phyloP scores from a whole-genome alignment of 2,888 invertebrate genomes.

The Calliphora vomitoria region DNA sequence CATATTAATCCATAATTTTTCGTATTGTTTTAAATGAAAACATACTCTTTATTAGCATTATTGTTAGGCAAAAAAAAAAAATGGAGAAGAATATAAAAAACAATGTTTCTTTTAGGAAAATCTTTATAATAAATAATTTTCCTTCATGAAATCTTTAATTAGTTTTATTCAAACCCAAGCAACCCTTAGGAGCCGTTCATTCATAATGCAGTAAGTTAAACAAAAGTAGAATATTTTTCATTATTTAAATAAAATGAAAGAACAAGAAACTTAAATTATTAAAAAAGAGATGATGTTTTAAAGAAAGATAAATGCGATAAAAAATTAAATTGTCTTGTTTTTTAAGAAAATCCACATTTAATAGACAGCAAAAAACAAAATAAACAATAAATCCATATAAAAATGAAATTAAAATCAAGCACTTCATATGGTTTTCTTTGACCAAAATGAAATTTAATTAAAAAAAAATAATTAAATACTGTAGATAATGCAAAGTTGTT shows the following conservation, averaged over 20 bases:
- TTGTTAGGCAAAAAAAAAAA: not conserved
- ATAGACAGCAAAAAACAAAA: not conserved
- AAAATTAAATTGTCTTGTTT: not conserved
- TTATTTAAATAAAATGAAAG: slow-evolving; percentile 8
- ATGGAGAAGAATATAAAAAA: not conserved
- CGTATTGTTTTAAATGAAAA: slow-evolving; percentile 12
- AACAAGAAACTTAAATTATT: not conserved
- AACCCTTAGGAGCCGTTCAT: slow-evolving; percentile 14
- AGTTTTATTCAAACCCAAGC: slow-evolving; percentile 29
- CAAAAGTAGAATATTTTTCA: slow-evolving; percentile 25
- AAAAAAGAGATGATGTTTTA: not conserved
- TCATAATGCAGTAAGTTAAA: slow-evolving; percentile 30
- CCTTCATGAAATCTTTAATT: slow-evolving; percentile 16
- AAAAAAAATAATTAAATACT: not conserved
- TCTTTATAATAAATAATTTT: not conserved
- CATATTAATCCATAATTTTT: slow-evolving; percentile 9
- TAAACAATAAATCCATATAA: not conserved
- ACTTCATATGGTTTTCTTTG: not conserved
- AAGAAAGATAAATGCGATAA: not conserved
- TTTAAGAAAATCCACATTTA: not conserved
- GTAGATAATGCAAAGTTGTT: not conserved
- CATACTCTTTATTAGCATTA: slow-evolving; percentile 4
- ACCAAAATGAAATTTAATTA: not conserved
- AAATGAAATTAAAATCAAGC: not conserved
- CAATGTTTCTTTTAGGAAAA: not conserved